Percentiles rank a stretch among this genome's conserved stretches.
phyloP scores from a whole-genome alignment of 2,888 invertebrate species.

The Meliscaeva auricollis region DNA sequence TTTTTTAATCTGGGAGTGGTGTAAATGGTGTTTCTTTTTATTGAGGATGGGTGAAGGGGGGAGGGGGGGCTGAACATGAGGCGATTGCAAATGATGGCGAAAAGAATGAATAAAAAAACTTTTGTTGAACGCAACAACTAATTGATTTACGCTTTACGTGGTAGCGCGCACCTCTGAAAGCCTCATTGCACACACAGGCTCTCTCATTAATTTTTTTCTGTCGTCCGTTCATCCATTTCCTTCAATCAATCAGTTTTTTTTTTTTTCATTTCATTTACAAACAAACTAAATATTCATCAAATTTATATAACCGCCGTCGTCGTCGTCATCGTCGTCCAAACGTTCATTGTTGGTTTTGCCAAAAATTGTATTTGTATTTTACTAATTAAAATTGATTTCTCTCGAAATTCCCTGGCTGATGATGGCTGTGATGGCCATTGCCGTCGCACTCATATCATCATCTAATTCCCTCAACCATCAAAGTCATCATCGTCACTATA shows the following conservation, averaged over 20 bases:
- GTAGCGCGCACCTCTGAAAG: slow-evolving; percentile 39
- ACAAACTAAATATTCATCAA: slow-evolving; percentile 30
- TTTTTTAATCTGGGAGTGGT: slow-evolving; percentile 42
- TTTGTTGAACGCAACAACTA: slow-evolving; percentile 23
- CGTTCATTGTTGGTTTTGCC: slow-evolving; percentile 1
- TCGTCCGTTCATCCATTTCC: slow-evolving; percentile 23
- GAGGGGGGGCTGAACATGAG: not conserved
- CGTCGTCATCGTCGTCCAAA: not conserved
- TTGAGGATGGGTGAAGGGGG: not conserved
- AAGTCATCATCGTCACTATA: slow-evolving; percentile 1
- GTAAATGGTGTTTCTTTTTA: not conserved
- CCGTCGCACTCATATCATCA: slow-evolving; percentile 12
- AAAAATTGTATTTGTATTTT: slow-evolving; percentile 52
- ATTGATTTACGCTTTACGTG: slow-evolving; percentile 43
- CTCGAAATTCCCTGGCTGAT: slow-evolving; percentile 41
- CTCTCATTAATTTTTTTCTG: slow-evolving; percentile 29
- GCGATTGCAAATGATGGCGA: slow-evolving; percentile 31
- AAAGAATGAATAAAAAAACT: slow-evolving; percentile 13
- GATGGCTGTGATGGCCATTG: slow-evolving; percentile 11
- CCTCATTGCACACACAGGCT: slow-evolving; percentile 30
- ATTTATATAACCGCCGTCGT: not conserved
- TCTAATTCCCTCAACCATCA: not conserved
- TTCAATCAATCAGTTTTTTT: slow-evolving; percentile 24
- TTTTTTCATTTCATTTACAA: not conserved
- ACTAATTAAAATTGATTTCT: slow-evolving; percentile 48